A percentile compares a stretch with the other conserved stretches of the same genome.
Evolutionary conservation across 2,797 vertebrate species (phyloP).

Genomic region (Erethizon dorsatum): DNA sequence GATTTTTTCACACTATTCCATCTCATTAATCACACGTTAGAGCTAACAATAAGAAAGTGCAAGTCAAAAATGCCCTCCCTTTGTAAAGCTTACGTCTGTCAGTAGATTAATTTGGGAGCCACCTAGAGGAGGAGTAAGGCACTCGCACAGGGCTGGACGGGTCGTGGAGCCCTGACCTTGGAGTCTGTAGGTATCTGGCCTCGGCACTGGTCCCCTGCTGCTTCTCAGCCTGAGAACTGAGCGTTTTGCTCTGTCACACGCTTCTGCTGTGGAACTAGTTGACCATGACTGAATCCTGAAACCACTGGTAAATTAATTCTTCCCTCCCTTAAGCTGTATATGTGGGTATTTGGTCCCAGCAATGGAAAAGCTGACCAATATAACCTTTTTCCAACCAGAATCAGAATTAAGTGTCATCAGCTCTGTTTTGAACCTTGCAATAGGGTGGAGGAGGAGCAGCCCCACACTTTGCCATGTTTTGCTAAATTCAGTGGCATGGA

Average conservation of each 20-base stretch:
- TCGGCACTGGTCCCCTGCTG: background rate
- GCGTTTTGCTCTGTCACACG: background rate
- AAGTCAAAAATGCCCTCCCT: slow-evolving; percentile 1
- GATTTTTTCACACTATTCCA: background rate
- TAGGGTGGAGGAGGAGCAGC: background rate
- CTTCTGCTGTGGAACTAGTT: background rate
- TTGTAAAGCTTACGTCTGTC: background rate
- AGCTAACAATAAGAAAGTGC: background rate
- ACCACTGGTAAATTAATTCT: background rate
- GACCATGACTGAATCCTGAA: background rate
- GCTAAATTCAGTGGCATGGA: background rate
- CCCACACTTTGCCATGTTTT: slow-evolving; percentile 6
- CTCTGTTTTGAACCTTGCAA: slow-evolving; percentile 12
- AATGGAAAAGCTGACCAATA: background rate
- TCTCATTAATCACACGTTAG: background rate
- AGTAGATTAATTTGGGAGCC: background rate
- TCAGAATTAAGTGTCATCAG: background rate
- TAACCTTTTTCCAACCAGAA: background rate
- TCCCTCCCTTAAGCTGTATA: background rate
- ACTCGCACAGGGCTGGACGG: background rate
- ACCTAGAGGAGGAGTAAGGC: background rate
- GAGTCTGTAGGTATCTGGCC: background rate
- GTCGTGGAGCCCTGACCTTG: background rate
- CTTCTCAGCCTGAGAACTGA: background rate
- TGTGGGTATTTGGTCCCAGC: background rate